Conservation (phyloP, 1,140 invertebrate genomes). For the Pachypsylla venusta region DNA sequence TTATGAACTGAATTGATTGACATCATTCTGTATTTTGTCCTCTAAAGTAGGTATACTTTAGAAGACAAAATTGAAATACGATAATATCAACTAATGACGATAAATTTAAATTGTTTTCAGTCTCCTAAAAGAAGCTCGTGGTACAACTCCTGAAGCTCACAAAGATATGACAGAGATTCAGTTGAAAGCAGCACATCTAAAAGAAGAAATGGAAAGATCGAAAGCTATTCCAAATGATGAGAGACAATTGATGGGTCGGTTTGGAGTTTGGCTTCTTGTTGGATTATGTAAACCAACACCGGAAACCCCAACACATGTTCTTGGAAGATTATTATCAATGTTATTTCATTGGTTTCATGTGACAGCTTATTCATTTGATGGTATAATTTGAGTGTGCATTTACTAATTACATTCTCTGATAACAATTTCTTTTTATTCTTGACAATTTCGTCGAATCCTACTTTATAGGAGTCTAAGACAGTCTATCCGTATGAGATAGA, state of each 20-base stretch:
- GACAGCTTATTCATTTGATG: constrained; percentile 89
- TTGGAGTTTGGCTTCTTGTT: constrained; percentile 93
- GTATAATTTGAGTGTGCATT: constrained; percentile 36
- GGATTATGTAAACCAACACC: constrained; percentile 78
- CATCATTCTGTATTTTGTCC: too few species aligned
- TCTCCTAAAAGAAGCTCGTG: constrained; percentile 63
- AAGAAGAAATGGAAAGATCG: constrained; percentile 28
- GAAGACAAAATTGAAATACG: too few species aligned
- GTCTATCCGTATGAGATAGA: too few species aligned
- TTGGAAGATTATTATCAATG: constrained; percentile 84
- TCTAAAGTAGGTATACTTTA: too few species aligned
- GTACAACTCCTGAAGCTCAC: constrained; percentile 29
- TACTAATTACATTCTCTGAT: not conserved
- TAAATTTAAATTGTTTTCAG: constrained; percentile 32
- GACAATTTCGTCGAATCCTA: too few species aligned
- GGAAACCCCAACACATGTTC: constrained; percentile 68
- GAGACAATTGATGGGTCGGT: constrained; percentile 76
- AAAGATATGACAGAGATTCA: constrained; percentile 32
- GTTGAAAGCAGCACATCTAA: constrained; percentile 30
- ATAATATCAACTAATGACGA: too few species aligned
- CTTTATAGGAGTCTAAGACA: too few species aligned
- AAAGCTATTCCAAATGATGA: constrained; percentile 49
- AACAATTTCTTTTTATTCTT: too few species aligned
- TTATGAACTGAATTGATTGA: too few species aligned
- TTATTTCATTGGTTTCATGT: constrained; percentile 99